Evolutionary conservation across 2,113 vertebrate genomes (phyloP).

Genomic region (Rhizomys pruinosus): DNA sequence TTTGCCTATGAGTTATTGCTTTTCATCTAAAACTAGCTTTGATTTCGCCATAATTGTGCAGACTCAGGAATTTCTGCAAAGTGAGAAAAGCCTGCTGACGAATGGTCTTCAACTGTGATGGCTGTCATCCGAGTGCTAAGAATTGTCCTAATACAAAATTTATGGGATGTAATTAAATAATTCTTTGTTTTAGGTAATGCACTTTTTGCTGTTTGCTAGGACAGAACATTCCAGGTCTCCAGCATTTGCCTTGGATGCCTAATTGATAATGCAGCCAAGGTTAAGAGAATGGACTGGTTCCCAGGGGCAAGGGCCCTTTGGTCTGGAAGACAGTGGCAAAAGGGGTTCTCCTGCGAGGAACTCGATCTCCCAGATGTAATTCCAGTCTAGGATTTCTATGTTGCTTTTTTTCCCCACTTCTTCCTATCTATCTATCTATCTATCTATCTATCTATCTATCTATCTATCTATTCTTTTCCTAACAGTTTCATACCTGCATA

Average conservation of each 20-base stretch:
- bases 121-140: constrained; percentile 22
- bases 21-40: constrained; percentile 25
- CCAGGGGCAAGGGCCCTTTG: not conserved
- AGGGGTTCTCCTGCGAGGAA: not conserved
- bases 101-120: not conserved
- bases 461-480: no score
- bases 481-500: not conserved
- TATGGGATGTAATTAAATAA: constrained; percentile 30
- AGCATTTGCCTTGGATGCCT: not conserved
- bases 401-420: not conserved
- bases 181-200: not conserved
- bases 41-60: not conserved
- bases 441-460: no score
- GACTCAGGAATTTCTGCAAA: not conserved
- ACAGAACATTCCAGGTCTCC: not conserved
- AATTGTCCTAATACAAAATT: not conserved
- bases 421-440: not conserved
- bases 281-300: not conserved
- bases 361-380: not conserved
- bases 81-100: not conserved
- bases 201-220: not conserved
- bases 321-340: not conserved
- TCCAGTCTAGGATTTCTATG: not conserved
- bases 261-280: not conserved
- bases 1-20: not conserved